phyloP scores from a whole-genome alignment of 2,113 vertebrate species.

The Oncorhynchus nerka region DNA sequence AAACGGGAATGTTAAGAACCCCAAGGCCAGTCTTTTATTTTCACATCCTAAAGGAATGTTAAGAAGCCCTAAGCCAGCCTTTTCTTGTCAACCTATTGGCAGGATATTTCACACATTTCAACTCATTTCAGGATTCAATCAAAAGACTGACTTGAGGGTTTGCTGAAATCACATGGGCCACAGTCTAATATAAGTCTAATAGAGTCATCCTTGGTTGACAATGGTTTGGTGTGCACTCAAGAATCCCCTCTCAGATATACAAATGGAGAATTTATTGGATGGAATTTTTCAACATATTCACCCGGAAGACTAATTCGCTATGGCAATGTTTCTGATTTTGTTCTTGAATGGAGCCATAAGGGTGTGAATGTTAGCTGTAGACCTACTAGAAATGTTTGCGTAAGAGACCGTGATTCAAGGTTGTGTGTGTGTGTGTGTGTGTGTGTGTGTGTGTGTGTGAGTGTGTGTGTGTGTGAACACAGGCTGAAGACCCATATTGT shows the following conservation, averaged over 20 bases:
- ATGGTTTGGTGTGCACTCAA: constrained; percentile 27
- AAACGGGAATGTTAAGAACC: no score
- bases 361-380: no score
- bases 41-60: no score
- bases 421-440: neutral
- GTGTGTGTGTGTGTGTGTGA: neutral
- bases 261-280: constrained; percentile 3
- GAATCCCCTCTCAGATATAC: constrained; percentile 28
- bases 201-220: constrained; percentile 60
- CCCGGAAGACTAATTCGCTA: no score
- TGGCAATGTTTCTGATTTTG: no score
- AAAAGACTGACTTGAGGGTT: constrained; percentile 65
- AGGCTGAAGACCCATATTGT: constrained; percentile 38
- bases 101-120: constrained; percentile 66
- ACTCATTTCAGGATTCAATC: constrained; percentile 68
- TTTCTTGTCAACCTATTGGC: constrained; percentile 56
- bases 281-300: constrained; percentile 54
- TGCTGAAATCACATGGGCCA: constrained; percentile 56
- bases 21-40: no score
- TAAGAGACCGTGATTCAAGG: no score
- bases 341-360: no score
- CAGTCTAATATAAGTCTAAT: constrained; percentile 48
- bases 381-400: no score
- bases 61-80: constrained; percentile 61
- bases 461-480: neutral